Evolutionary conservation across 1,140 invertebrate genomes (phyloP), one percentile per base, ranked within the genome.

Genomic region (Rhopalosiphum padi): DNA sequence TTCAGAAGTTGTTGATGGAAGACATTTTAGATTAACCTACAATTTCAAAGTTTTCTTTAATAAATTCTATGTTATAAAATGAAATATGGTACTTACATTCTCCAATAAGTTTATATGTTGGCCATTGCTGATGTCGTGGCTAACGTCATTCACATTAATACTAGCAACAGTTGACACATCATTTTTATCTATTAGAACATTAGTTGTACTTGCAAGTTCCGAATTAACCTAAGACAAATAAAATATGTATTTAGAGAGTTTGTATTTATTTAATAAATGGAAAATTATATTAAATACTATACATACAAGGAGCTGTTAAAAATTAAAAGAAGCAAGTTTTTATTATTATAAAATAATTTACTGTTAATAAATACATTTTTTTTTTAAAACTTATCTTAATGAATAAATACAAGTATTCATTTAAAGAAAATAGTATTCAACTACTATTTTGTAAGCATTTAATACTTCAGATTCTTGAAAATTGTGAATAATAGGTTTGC

Each of bases 391-490:
- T n/a, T n/a, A n/a, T n/a, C n/a, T n/a, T n/a, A n/a, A n/a, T n/a
- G n/a, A n/a, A n/a, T n/a, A n/a, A n/a, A n/a, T n/a, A n/a, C n/a
- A n/a, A n/a, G n/a, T n/a, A n/a, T n/a, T n/a, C n/a, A n/a, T n/a
- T n/a, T n/a, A n/a, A n/a, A n/a, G n/a, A n/a, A n/a, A n/a, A n/a
- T n/a, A n/a, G n/a, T n/a, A n/a, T n/a, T 41, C 35, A 83, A 83
- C 77, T 83, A 83, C 77, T 83, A 83, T 83, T 83, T 83, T 83
- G 77, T 41, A 37, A 35, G 77, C 18, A 83, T 83, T 83, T 83
- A 83, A 83, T 83, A 83, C 77, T 83, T 83, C 77, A 83, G 77
- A 4, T 83, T 83, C n/a, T 83, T 83, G 35, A 5, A 83, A 83
- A 83, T 83, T 41, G 77, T 83, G 77, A 83, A 77, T 37, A 83